A percentile compares a stretch with the other conserved stretches of the same genome.
These are phyloP conservation scores for Atherinosoma microstoma DNA, from an alignment of 2,797 vertebrate genomes.

Conservation along the genomic window DNA sequence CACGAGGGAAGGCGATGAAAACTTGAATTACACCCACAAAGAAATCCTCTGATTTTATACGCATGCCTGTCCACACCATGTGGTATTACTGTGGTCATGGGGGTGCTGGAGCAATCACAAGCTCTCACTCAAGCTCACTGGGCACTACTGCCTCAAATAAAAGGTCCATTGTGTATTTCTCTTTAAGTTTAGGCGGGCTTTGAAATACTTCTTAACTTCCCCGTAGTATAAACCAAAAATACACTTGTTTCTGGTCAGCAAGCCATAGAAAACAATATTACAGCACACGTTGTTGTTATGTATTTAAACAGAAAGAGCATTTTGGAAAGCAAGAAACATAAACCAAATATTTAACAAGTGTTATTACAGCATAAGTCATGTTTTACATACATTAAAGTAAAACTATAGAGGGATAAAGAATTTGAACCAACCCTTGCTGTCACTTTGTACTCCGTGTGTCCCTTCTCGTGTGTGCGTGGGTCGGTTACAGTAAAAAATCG, in stretches of 20 bases:
- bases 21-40: background rate
- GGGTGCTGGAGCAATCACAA: slow-evolving; percentile 60
- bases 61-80: slow-evolving; percentile 24
- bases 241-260: background rate
- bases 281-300: background rate
- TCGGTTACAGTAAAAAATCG: slow-evolving; percentile 89
- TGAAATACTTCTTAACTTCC: background rate
- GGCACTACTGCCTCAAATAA: slow-evolving; percentile 18
- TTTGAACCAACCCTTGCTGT: slow-evolving; percentile 86
- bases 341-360: background rate
- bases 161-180: slow-evolving; percentile 27
- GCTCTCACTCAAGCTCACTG: slow-evolving; percentile 29
- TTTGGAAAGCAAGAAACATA: background rate
- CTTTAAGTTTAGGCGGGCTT: background rate
- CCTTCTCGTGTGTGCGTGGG: slow-evolving; percentile 90
- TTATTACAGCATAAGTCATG: background rate
- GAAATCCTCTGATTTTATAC: slow-evolving; percentile 5
- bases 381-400: background rate
- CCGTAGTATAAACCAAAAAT: background rate
- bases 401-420: background rate
- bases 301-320: background rate
- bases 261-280: background rate
- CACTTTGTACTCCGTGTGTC: slow-evolving; percentile 93
- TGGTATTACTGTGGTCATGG: slow-evolving; percentile 50
- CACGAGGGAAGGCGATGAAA: background rate